phyloP scores from a whole-genome alignment of 2,888 invertebrate species.

The Leptothorax acervorum region DNA sequence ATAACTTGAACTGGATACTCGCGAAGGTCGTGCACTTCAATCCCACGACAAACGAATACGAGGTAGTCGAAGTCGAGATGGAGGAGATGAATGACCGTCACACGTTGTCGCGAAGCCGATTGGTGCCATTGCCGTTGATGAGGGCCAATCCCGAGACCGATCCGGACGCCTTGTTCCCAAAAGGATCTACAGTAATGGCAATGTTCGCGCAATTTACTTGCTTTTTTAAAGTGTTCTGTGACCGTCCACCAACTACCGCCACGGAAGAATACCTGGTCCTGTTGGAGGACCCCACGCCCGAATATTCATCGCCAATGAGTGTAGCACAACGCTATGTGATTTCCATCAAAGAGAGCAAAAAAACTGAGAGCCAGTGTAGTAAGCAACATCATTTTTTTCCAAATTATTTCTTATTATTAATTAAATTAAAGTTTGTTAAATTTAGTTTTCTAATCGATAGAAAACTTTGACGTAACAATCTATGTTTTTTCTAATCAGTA shows the following conservation, averaged over 20 bases:
- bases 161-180: conserved; percentile 95
- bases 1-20: conserved; percentile 98
- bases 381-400: conserved; percentile 39
- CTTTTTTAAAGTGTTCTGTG: conserved; percentile 98
- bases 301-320: conserved; percentile 96
- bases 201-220: conserved; percentile 99
- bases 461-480: neutral
- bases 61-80: conserved; percentile 97
- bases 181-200: conserved; percentile 96
- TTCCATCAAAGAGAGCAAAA: conserved; percentile 90
- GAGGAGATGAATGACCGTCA: conserved; percentile 97
- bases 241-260: conserved; percentile 93
- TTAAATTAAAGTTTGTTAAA: neutral
- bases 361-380: conserved; percentile 81
- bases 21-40: conserved; percentile 96
- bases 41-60: conserved; percentile 94
- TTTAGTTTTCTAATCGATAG: neutral
- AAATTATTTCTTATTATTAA: neutral
- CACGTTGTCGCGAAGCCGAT: conserved; percentile 92
- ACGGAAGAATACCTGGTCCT: conserved; percentile 97
- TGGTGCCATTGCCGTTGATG: conserved; percentile 97
- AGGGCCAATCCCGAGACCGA: conserved; percentile 98
- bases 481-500: neutral
- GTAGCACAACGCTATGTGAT: conserved; percentile 99
- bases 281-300: conserved; percentile 96